Percentiles rank a stretch among this genome's conserved stretches.
These are phyloP conservation scores for Neoarius graeffei DNA, from an alignment of 2,113 vertebrate genomes.

Conservation along the genomic window DNA sequence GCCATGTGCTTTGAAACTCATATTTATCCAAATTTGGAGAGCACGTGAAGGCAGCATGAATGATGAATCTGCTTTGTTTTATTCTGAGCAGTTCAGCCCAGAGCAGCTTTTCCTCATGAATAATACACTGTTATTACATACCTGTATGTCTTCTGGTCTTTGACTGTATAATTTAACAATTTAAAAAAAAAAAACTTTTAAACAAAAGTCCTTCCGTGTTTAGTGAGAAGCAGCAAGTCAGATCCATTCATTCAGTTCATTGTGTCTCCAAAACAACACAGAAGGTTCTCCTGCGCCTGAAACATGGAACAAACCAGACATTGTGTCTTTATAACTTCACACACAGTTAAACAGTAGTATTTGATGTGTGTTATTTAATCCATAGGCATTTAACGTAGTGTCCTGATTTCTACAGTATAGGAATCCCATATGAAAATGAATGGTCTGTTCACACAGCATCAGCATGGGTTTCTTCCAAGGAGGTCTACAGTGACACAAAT, in stretches of 20 bases:
- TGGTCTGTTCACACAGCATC: no score
- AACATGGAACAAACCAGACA: background rate
- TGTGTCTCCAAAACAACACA: background rate
- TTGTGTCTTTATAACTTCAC: background rate
- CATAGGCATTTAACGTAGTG: no score
- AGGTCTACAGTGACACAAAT: no score
- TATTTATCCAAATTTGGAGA: background rate
- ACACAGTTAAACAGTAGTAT: background rate
- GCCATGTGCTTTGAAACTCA: background rate
- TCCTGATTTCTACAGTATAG: no score
- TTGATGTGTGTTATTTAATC: no score
- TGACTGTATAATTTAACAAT: no score
- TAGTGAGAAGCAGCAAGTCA: background rate
- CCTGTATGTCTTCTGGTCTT: no score
- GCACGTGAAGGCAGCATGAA: background rate
- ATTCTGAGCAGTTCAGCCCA: background rate
- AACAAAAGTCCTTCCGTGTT: background rate
- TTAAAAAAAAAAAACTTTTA: background rate
- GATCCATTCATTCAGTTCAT: background rate
- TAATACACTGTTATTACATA: background rate
- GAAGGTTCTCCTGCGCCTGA: background rate
- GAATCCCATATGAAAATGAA: no score
- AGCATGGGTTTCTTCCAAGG: no score
- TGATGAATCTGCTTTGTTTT: background rate
- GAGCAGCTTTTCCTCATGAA: background rate